Percentiles rank a stretch among this genome's conserved stretches.
phyloP scores from a whole-genome alignment of 2,888 invertebrate species.

The Helleia helle region DNA sequence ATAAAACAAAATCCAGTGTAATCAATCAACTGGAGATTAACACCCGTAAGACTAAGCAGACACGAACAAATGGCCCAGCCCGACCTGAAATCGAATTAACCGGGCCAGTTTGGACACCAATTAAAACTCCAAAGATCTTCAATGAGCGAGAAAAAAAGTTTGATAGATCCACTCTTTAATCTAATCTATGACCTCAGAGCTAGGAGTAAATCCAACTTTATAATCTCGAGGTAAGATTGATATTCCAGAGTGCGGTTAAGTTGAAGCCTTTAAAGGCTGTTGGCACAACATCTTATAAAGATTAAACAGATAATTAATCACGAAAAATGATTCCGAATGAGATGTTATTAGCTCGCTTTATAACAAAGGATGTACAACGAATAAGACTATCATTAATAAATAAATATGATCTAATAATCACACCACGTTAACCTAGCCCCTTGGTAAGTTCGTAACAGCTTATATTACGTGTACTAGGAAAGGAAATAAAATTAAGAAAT shows the following conservation, averaged over 20 bases:
- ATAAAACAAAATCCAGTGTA: slow-evolving; percentile 26
- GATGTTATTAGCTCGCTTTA: slow-evolving; percentile 73
- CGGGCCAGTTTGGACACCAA: slow-evolving; percentile 67
- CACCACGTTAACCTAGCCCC: too few species aligned
- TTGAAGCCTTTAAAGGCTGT: slow-evolving; percentile 56
- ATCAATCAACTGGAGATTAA: slow-evolving; percentile 70
- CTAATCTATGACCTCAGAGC: slow-evolving; percentile 49
- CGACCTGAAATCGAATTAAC: slow-evolving; percentile 66
- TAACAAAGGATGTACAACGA: slow-evolving; percentile 13
- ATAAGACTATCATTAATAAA: too few species aligned
- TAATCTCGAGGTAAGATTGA: slow-evolving; percentile 17
- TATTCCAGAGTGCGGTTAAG: slow-evolving; percentile 16
- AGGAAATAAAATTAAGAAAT: too few species aligned
- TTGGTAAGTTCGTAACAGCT: too few species aligned
- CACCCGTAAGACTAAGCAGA: slow-evolving; percentile 50
- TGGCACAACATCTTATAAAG: slow-evolving; percentile 74
- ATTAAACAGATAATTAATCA: slow-evolving; percentile 75
- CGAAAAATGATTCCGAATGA: slow-evolving; percentile 73
- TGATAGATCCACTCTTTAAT: slow-evolving; percentile 73
- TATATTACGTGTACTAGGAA: too few species aligned
- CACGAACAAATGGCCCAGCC: slow-evolving; percentile 61
- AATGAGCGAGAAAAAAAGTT: slow-evolving; percentile 60
- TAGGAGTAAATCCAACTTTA: slow-evolving; percentile 27
- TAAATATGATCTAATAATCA: too few species aligned
- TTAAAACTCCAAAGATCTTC: slow-evolving; percentile 70